Evolutionary conservation across 2,888 invertebrate species (phyloP).

Genomic region (Drosophila formosana): DNA sequence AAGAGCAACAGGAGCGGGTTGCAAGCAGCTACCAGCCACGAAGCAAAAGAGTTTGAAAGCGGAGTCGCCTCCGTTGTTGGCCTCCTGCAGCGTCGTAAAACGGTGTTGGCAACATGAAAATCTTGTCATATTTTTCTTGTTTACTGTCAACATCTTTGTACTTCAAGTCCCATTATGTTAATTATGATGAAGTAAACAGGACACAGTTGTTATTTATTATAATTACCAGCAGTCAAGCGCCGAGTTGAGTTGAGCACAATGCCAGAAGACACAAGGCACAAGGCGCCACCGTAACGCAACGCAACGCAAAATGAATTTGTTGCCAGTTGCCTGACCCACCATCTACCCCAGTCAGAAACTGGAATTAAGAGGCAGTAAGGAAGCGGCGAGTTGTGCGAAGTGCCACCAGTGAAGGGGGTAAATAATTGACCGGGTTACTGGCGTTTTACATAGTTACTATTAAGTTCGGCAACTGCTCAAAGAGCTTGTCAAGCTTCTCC

Average conservation of each 20-base stretch:
- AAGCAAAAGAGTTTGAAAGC: constrained; percentile 60
- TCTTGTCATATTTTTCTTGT: constrained; percentile 81
- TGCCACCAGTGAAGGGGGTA: background rate
- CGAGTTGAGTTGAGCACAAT: constrained; percentile 51
- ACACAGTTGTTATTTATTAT: constrained; percentile 81
- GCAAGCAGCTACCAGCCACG: constrained; percentile 9
- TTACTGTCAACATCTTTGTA: constrained; percentile 81
- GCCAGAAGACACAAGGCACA: constrained; percentile 50
- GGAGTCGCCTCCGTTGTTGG: constrained; percentile 29
- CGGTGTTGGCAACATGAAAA: constrained; percentile 74
- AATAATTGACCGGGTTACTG: constrained; percentile 40
- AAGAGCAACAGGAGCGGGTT: constrained; percentile 20
- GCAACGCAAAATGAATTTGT: constrained; percentile 68
- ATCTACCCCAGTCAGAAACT: constrained; percentile 3
- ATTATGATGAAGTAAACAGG: constrained; percentile 81
- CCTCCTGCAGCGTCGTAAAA: constrained; percentile 53
- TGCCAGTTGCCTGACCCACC: constrained; percentile 40
- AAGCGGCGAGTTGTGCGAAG: background rate
- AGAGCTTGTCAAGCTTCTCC: constrained; percentile 19
- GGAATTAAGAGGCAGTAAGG: background rate
- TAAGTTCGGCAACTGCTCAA: constrained; percentile 14
- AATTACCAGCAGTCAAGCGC: constrained; percentile 77
- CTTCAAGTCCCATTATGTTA: constrained; percentile 81
- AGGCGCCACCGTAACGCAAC: constrained; percentile 47
- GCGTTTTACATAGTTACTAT: constrained; percentile 14